These are phyloP conservation scores for Phyllotis vaccarum DNA, from an alignment of 2,797 vertebrate species.

Conservation along the genomic window DNA sequence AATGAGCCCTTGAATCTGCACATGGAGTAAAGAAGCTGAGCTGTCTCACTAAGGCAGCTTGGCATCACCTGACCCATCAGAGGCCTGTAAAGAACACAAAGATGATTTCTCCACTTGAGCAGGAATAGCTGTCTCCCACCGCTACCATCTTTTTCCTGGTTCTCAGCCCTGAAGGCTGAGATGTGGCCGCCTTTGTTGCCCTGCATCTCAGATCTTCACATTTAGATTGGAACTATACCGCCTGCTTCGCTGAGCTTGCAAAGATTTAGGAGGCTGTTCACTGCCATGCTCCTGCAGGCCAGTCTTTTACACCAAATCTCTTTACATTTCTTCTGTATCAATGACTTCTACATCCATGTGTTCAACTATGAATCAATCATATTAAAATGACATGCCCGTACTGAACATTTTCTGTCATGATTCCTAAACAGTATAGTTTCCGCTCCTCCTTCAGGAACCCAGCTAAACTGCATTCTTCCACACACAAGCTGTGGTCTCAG, in stretches of 20 bases:
- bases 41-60: not conserved
- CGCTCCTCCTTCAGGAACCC: not conserved
- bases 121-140: not conserved
- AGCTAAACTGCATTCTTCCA: not conserved
- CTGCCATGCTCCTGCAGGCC: not conserved
- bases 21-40: not conserved
- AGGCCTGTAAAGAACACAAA: not conserved
- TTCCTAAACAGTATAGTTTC: not conserved
- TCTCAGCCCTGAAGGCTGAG: not conserved
- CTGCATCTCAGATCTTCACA: not conserved
- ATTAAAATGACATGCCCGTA: not conserved
- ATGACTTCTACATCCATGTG: not conserved
- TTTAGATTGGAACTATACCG: not conserved
- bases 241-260: not conserved
- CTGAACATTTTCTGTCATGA: not conserved
- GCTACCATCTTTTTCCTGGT: not conserved
- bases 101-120: not conserved
- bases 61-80: not conserved
- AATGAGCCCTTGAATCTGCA: not conserved
- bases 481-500: not conserved
- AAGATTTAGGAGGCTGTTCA: not conserved
- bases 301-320: not conserved
- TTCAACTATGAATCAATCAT: not conserved
- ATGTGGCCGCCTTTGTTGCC: no score
- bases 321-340: not conserved